Percentiles rank a stretch among this genome's conserved stretches.
Conservation (phyloP, 2,113 vertebrate species). For the Gnathonemus longibarbis region DNA sequence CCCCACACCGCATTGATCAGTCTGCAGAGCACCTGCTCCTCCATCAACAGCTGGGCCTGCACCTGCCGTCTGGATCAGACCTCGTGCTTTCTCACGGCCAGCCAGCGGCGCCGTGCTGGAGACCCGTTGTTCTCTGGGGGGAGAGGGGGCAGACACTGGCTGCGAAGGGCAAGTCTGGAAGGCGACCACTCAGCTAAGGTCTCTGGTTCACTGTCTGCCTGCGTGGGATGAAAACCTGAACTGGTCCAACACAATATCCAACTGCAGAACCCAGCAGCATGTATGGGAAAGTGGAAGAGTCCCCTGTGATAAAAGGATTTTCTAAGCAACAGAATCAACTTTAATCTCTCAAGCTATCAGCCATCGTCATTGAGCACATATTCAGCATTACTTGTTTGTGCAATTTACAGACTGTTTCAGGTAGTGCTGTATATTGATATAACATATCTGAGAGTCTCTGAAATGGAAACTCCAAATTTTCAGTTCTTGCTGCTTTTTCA, state of each 20-base stretch:
- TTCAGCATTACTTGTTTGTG: not conserved
- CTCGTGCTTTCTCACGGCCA: not conserved
- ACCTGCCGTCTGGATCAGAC: not conserved
- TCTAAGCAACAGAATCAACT: not conserved
- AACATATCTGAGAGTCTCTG: not conserved
- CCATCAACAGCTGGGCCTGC: conserved; percentile 16
- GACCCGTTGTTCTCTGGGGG: not conserved
- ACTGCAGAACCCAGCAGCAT: not conserved
- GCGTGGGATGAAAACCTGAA: not conserved
- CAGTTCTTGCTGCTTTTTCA: not conserved
- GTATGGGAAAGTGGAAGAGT: not conserved
- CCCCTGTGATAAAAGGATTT: not conserved
- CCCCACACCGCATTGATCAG: conserved; percentile 44
- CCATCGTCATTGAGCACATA: not conserved
- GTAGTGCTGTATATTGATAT: not conserved
- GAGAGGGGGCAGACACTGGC: not conserved
- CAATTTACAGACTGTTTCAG: not conserved
- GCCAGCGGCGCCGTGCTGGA: not conserved
- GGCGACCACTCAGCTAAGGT: not conserved
- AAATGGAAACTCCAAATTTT: not conserved
- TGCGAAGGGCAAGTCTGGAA: not conserved
- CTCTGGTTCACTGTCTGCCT: not conserved
- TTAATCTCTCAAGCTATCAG: not conserved
- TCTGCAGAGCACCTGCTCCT: conserved; percentile 45
- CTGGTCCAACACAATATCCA: not conserved